A percentile compares a stretch with the other conserved stretches of the same genome.
These are phyloP conservation scores for Acleris cristana DNA, from an alignment of 2,888 invertebrate species.

Conservation along the genomic window DNA sequence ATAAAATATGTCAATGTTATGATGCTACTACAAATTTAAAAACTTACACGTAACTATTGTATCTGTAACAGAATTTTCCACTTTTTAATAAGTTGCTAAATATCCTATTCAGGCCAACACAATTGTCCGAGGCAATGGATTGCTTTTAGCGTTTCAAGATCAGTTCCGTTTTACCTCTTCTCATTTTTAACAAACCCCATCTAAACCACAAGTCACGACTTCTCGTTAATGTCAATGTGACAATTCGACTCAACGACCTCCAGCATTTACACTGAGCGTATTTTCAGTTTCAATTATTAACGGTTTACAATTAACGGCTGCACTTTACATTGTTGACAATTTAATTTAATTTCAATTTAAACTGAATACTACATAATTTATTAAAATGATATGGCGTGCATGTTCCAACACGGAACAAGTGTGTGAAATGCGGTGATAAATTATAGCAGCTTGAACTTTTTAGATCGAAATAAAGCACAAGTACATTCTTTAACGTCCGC, in stretches of 20 bases:
- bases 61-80: slow-evolving; percentile 2
- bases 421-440: slow-evolving; percentile 2
- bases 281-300: slow-evolving; percentile 18
- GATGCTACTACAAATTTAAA: not conserved
- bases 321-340: not conserved
- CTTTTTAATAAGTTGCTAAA: slow-evolving; percentile 8
- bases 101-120: not conserved
- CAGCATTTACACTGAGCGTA: slow-evolving; percentile 10
- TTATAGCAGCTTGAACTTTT: slow-evolving; percentile 4
- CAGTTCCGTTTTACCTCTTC: slow-evolving; percentile 16
- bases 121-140: not conserved
- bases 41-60: not conserved
- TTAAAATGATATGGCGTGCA: slow-evolving; percentile 12
- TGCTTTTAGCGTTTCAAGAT: slow-evolving; percentile 11
- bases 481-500: slow-evolving; percentile 16
- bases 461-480: slow-evolving; percentile 5
- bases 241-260: slow-evolving; percentile 19
- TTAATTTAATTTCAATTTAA: not conserved
- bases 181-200: slow-evolving; percentile 22
- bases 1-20: slow-evolving; percentile 8
- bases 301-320: slow-evolving; percentile 14
- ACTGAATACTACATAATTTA: not conserved
- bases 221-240: slow-evolving; percentile 20
- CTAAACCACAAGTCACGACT: slow-evolving; percentile 32
- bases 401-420: slow-evolving; percentile 3